phyloP scores from a whole-genome alignment of 2,888 invertebrate genomes.

The Scaptomyza reducta region DNA sequence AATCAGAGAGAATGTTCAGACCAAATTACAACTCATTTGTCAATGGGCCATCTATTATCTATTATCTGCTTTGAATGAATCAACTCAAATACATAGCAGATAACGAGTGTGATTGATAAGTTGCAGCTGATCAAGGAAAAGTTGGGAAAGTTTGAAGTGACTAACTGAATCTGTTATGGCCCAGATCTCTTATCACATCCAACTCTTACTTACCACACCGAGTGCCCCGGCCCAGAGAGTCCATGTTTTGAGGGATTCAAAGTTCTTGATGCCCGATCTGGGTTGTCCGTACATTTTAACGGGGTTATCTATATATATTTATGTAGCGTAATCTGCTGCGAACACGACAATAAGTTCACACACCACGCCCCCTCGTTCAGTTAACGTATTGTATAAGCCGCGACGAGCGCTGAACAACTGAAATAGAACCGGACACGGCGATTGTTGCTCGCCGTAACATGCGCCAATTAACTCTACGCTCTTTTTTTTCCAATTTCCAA shows the following conservation, averaged over 20 bases:
- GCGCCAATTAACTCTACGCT: constrained; percentile 60
- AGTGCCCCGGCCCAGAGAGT: constrained; percentile 62
- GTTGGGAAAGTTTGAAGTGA: too few relatives aligned
- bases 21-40: constrained; percentile 21
- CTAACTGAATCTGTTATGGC: constrained; percentile 15
- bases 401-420: constrained; percentile 56
- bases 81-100: constrained; percentile 22
- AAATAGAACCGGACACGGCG: constrained; percentile 50
- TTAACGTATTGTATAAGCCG: constrained; percentile 52
- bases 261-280: constrained; percentile 57
- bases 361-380: constrained; percentile 17
- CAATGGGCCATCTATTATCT: constrained; percentile 17
- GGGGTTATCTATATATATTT: too few relatives aligned
- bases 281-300: constrained; percentile 55
- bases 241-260: constrained; percentile 52
- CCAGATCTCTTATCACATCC: constrained; percentile 41
- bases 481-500: constrained; percentile 30
- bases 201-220: constrained; percentile 71
- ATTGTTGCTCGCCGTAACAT: constrained; percentile 47
- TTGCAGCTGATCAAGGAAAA: constrained; percentile 34
- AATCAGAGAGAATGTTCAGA: constrained; percentile 4
- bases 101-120: constrained; percentile 35
- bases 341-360: constrained; percentile 10
- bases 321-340: not conserved
- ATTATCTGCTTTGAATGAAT: constrained; percentile 25